A percentile compares a stretch with the other conserved stretches of the same genome.
Conservation (phyloP, 2,888 invertebrate species). For the Meteorus colon region DNA sequence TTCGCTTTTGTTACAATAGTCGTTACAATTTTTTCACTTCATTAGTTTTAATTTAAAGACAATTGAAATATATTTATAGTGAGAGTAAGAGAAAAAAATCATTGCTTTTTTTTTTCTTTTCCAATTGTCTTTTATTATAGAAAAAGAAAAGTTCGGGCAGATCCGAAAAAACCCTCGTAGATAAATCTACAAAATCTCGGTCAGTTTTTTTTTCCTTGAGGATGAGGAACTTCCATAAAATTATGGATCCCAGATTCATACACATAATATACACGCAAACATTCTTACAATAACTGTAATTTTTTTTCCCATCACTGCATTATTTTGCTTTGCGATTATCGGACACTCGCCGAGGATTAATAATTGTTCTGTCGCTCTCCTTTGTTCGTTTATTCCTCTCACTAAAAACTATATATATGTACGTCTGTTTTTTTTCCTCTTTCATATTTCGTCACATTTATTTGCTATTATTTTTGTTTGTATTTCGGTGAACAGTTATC, state of each 20-base stretch:
- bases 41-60: constrained; percentile 19
- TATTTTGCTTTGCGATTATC: constrained; percentile 44
- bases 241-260: constrained; percentile 65
- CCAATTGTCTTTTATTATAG: constrained; percentile 20
- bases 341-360: constrained; percentile 54
- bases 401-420: constrained; percentile 37
- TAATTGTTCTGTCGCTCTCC: constrained; percentile 44
- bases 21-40: constrained; percentile 1
- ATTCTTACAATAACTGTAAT: constrained; percentile 55
- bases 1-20: constrained; percentile 29
- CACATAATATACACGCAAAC: constrained; percentile 59
- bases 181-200: constrained; percentile 68
- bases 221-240: constrained; percentile 71
- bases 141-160: constrained; percentile 58
- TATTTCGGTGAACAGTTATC: constrained; percentile 27
- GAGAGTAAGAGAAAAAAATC: constrained; percentile 8
- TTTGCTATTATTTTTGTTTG: constrained; percentile 38
- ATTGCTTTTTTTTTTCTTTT: neutral
- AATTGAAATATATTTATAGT: constrained; percentile 28
- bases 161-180: constrained; percentile 62
- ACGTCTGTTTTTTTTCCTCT: constrained; percentile 27
- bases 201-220: constrained; percentile 61
- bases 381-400: constrained; percentile 5
- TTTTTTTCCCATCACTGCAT: constrained; percentile 19
- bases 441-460: constrained; percentile 32